Percentiles rank a stretch among this genome's conserved stretches.
Conservation (phyloP, 1,140 invertebrate genomes). For the Gryllus bimaculatus region DNA sequence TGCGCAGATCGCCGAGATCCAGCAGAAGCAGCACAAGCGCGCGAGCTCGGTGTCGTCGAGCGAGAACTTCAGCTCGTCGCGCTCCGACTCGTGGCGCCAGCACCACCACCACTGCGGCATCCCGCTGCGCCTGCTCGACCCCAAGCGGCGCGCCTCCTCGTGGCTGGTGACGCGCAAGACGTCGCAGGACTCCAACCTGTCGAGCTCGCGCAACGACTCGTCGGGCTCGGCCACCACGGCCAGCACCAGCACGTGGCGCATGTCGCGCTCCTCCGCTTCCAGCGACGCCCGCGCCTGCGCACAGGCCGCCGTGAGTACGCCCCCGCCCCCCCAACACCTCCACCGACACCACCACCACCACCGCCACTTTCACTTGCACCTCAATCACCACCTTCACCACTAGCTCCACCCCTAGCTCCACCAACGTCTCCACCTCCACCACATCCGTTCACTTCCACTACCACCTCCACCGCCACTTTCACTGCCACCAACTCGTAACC, state of each 20-base stretch:
- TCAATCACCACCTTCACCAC: no score
- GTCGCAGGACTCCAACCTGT: slow-evolving; percentile 80
- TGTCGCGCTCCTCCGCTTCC: slow-evolving; percentile 64
- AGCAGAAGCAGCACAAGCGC: slow-evolving; percentile 61
- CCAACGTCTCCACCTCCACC: no score
- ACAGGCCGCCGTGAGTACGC: background rate
- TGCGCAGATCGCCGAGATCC: slow-evolving; percentile 55
- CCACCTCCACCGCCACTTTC: no score
- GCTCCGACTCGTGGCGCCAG: slow-evolving; percentile 71
- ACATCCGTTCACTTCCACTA: no score
- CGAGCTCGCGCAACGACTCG: slow-evolving; percentile 77
- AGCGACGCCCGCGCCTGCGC: slow-evolving; percentile 23
- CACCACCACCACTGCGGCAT: slow-evolving; percentile 62
- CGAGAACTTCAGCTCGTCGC: slow-evolving; percentile 78
- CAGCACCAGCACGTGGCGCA: slow-evolving; percentile 74
- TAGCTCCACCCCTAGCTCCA: no score
- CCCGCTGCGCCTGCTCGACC: slow-evolving; percentile 60
- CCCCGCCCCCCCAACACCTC: no score
- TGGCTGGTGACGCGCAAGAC: slow-evolving; percentile 83
- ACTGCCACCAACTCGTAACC: no score
- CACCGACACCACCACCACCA: no score
- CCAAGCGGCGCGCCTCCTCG: slow-evolving; percentile 65
- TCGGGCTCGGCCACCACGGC: slow-evolving; percentile 76
- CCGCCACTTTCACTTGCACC: no score
- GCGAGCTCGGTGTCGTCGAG: slow-evolving; percentile 77